Conservation (phyloP, 2,113 vertebrate genomes). For the Megaceryle torquata region DNA sequence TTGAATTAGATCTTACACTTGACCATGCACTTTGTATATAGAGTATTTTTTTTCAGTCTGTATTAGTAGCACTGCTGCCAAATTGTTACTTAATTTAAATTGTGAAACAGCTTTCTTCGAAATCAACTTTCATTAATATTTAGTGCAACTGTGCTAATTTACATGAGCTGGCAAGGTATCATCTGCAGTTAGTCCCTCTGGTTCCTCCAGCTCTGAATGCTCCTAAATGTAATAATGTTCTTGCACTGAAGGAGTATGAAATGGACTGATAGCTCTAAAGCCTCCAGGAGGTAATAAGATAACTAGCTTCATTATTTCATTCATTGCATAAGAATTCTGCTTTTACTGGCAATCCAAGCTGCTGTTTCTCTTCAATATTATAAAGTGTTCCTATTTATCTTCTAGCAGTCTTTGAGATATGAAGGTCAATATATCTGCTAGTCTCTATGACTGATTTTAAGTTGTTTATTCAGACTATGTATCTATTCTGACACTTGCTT, state of each 20-base stretch:
- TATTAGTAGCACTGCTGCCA: background rate
- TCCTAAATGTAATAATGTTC: background rate
- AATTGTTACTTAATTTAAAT: background rate
- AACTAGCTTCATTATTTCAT: slow-evolving; percentile 5
- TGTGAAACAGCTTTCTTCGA: background rate
- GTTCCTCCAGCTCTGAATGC: background rate
- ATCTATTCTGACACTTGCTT: background rate
- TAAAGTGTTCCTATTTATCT: background rate
- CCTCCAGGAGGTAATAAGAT: slow-evolving; percentile 4
- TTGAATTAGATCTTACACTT: background rate
- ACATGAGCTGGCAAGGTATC: background rate
- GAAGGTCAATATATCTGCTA: background rate
- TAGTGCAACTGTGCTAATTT: background rate
- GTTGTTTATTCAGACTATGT: background rate
- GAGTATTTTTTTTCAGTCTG: background rate
- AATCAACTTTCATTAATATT: background rate
- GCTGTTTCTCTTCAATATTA: background rate
- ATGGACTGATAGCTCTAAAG: background rate
- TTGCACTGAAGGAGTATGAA: background rate
- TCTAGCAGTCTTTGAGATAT: background rate
- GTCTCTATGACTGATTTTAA: background rate
- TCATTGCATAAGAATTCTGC: background rate
- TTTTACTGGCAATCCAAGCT: background rate
- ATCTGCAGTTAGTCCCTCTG: background rate
- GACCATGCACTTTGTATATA: background rate